These are phyloP conservation scores for Neoarius graeffei DNA, from an alignment of 2,113 vertebrate genomes.

Conservation along the genomic window DNA sequence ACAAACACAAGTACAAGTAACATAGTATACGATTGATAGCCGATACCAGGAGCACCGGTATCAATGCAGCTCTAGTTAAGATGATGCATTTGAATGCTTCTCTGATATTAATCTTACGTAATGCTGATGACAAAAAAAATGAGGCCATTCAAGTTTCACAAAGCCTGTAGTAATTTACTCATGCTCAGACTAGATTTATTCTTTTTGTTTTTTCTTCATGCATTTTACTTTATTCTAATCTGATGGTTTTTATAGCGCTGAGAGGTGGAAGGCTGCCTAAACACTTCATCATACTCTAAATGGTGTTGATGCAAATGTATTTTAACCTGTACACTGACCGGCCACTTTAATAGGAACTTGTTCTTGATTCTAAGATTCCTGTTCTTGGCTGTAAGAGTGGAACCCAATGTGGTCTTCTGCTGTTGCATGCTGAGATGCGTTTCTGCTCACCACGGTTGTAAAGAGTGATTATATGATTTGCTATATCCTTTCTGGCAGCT, in stretches of 20 bases:
- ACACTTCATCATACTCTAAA: background rate
- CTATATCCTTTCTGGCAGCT: too few relatives aligned
- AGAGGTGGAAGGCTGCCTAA: background rate
- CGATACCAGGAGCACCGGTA: background rate
- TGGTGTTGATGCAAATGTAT: too few relatives aligned
- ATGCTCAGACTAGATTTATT: background rate
- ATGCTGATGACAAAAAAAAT: background rate
- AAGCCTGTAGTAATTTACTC: constrained; percentile 29
- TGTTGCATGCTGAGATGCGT: too few relatives aligned
- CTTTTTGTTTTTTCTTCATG: background rate
- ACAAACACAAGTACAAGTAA: background rate
- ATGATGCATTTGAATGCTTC: background rate
- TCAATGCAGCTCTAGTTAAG: background rate
- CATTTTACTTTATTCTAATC: constrained; percentile 10
- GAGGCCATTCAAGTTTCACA: constrained; percentile 7
- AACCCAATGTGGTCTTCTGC: too few relatives aligned
- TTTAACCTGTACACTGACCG: too few relatives aligned
- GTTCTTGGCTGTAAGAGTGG: too few relatives aligned
- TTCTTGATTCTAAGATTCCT: too few relatives aligned
- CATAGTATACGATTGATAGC: background rate
- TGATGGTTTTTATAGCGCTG: background rate
- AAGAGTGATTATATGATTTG: too few relatives aligned
- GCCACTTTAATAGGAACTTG: too few relatives aligned
- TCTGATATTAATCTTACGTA: background rate
- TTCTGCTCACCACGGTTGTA: too few relatives aligned